A percentile compares a stretch with the other conserved stretches of the same genome.
These are phyloP conservation scores for Zapornia atra DNA, from an alignment of 2,113 vertebrate species.

Conservation along the genomic window DNA sequence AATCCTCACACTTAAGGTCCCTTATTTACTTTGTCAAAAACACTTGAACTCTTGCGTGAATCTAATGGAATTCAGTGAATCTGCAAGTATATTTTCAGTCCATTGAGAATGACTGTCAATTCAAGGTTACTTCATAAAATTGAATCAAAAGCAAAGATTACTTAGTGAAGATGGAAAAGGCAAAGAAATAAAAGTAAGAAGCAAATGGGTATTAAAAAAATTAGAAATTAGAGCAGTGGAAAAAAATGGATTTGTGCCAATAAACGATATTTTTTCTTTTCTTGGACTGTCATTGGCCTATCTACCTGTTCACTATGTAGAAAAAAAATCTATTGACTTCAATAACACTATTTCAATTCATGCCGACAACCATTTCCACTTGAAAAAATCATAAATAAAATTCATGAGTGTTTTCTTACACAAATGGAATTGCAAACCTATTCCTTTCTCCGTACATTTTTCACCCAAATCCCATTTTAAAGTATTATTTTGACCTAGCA, in stretches of 20 bases:
- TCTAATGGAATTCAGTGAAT: slow-evolving; percentile 63
- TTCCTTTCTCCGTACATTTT: neutral
- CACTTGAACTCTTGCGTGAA: slow-evolving; percentile 29
- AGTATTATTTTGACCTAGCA: neutral
- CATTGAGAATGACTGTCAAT: slow-evolving; percentile 31
- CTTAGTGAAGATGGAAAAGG: neutral
- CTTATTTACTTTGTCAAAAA: slow-evolving; percentile 69
- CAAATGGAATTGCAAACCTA: neutral
- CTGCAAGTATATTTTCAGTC: slow-evolving; percentile 49
- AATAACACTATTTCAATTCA: neutral
- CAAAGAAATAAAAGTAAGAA: neutral
- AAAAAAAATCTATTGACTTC: neutral
- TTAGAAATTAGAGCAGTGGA: neutral
- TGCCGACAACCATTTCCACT: neutral
- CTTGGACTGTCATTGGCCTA: neutral
- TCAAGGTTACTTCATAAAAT: slow-evolving; percentile 37
- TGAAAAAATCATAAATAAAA: neutral
- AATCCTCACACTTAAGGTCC: slow-evolving; percentile 13
- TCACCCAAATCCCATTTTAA: neutral
- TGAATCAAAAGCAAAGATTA: neutral
- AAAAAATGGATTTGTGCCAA: neutral
- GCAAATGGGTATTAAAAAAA: neutral
- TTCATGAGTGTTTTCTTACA: neutral
- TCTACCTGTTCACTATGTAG: neutral
- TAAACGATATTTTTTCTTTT: neutral